Base-by-base conservation (phyloP, 2,797 vertebrate species). In the Ptychadena robeensis region DNA sequence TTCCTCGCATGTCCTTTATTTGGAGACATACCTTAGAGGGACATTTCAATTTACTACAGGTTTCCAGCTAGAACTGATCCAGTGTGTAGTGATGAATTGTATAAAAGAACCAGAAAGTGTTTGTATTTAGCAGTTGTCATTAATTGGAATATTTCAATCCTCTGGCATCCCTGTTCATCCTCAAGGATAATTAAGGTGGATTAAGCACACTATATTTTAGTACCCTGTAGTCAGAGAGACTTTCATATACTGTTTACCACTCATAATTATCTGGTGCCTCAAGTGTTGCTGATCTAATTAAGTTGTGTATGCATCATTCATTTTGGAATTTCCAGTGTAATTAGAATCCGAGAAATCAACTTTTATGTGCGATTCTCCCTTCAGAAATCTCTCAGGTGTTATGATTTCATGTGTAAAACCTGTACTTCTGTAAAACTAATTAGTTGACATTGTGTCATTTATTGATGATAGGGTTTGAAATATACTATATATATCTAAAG, bases 261-360 rank as follows among this genome's bases (percentile, higher is more conserved):
- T 82, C 78, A 82, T 77, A 82, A 82, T 82, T 82, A 82, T 78
- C 81, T 82, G 81, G 66, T 65, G 81, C 73, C 81, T 82, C 81
- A 77, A 77, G 73, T 82, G 81, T 82, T 82, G 73, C 81, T 82
- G 73, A 82, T 82, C 73, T 82, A 82, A 82, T 82, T 82, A 82
- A 82, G 81, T 82, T 82, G 81, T 82, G 81, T 71, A 82, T 77
- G 73, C 81, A 82, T 82, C 81, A 77, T 77, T 82, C 81, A 82
- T 82, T 82, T 82, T 82, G 53, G 66, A 82, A 82, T 82, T 65
- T 78, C 67, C 57, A 77, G 59, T 67, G 72, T 82, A 77, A 82
- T 82, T 77, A 78, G 66, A 77, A 77, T 71, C 59, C 15, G 35
- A 82, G 81, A 82, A 82, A 77, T 82, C 81, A 82, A 77, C 81